A percentile compares a stretch with the other conserved stretches of the same genome.
These are phyloP conservation scores for Steinernema feltiae DNA, from an alignment of 1,140 invertebrate species.

Conservation along the genomic window DNA sequence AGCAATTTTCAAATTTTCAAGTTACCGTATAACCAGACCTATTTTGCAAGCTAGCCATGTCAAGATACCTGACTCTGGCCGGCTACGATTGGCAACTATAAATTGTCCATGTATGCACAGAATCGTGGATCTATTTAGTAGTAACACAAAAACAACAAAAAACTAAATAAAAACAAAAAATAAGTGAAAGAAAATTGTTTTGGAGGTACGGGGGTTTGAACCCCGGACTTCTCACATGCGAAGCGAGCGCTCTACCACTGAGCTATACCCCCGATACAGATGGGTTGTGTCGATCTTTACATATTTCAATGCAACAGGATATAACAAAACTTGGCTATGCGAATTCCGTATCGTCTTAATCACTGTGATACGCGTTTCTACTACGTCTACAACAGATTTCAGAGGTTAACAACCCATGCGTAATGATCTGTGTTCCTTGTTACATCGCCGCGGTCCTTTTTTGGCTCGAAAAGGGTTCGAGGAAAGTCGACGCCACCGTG, in stretches of 20 bases:
- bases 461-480: background rate
- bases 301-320: no score
- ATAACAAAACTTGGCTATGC: no score
- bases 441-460: background rate
- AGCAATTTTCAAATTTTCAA: background rate
- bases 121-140: background rate
- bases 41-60: background rate
- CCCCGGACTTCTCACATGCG: constrained; percentile 31
- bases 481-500: background rate
- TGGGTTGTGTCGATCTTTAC: no score
- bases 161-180: background rate
- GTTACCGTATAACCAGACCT: background rate
- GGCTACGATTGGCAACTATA: background rate
- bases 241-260: constrained; percentile 34
- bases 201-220: constrained; percentile 23
- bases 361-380: no score
- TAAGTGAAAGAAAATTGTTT: background rate
- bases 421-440: no score
- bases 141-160: background rate
- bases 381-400: no score
- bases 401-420: no score
- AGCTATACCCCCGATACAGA: constrained; percentile 34
- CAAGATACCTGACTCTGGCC: background rate
- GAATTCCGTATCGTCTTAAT: no score
- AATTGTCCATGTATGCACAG: background rate